Evolutionary conservation across 2,797 vertebrate species (phyloP).

Genomic region (Melanotaenia maccullochi): DNA sequence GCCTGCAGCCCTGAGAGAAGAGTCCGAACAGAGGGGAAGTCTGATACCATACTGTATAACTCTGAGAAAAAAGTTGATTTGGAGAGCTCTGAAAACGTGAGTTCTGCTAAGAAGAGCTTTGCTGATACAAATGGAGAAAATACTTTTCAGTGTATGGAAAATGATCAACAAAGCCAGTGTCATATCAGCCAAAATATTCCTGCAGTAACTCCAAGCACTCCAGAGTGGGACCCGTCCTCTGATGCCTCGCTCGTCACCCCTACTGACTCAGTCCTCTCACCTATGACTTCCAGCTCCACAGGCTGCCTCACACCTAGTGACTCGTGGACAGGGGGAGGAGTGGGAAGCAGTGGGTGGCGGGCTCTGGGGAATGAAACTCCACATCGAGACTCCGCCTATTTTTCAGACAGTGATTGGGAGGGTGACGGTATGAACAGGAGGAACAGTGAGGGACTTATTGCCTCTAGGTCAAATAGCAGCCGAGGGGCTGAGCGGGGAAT

Average conservation of each 20-base stretch:
- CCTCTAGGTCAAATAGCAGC: conserved; percentile 71
- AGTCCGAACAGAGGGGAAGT: conserved; percentile 35
- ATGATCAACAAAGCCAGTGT: conserved; percentile 39
- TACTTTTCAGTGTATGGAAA: conserved; percentile 36
- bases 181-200: conserved; percentile 36
- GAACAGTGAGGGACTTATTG: conserved; percentile 70
- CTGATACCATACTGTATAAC: conserved; percentile 16
- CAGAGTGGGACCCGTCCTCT: conserved; percentile 79
- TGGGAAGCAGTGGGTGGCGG: conserved; percentile 79
- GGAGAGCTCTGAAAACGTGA: conserved; percentile 40
- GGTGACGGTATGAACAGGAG: conserved; percentile 79
- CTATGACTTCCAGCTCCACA: conserved; percentile 82
- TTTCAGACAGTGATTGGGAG: conserved; percentile 89
- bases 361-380: conserved; percentile 87
- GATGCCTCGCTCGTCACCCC: conserved; percentile 80
- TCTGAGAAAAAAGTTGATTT: conserved; percentile 26
- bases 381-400: conserved; percentile 90
- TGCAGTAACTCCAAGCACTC: conserved; percentile 64
- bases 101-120: conserved; percentile 30
- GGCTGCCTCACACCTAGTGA: conserved; percentile 89
- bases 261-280: conserved; percentile 83
- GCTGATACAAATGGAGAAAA: conserved; percentile 35
- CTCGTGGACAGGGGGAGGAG: conserved; percentile 77
- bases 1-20: conserved; percentile 28
- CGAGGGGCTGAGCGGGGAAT: conserved; percentile 79